Base-by-base conservation (phyloP, 2,113 vertebrate genomes). In the Phylloscopus whistleri region DNA sequence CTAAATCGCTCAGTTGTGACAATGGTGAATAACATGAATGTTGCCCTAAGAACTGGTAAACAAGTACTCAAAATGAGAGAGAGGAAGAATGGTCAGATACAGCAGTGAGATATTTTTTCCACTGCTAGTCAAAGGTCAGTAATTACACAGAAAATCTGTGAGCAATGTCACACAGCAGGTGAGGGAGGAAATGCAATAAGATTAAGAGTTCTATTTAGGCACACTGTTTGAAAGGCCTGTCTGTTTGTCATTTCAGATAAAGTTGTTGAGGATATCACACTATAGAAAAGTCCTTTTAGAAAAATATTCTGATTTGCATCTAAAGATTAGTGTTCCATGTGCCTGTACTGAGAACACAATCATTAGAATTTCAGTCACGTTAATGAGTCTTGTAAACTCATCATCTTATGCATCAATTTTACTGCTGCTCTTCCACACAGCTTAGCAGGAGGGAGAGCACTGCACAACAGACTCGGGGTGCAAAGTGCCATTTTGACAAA, bases 41-140 rank as follows among this genome's bases (percentile, higher is more conserved):
- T 76, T 88, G 72, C 75, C 70, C 37, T 86, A 88, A 88, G 63
- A 93, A 86, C 37, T 55, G 23, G 62, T 90, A 95, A 97, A 93
- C 69, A 94, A 94, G 74, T 37, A 44, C 63, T 85, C 53, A 82
- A 56, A 91, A 89, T 39, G 51, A 93, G 70, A 84, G 35, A 87
- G 22, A 68, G 63, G 72, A 94, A 95, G 58, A 82, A 83, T 28
- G 14, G 72, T n/a, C n/a, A 85, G 74, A 89, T 27, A 89, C 1
- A 80, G 78, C 63, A 87, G 43, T 58, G 75, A 95, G 74, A 41
- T 91, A 26, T 43, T 95, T 91, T 91, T 96, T 89, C 78, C 74
- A 76, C 19, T 62, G 62, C 76, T 91, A 87, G 67, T 55, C 73
- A 95, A 83, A 96, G 84, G 89, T 93, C 88, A 89, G 67, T 85